Conservation (phyloP, 2,797 vertebrate genomes). For the Hyperoplus immaculatus region DNA sequence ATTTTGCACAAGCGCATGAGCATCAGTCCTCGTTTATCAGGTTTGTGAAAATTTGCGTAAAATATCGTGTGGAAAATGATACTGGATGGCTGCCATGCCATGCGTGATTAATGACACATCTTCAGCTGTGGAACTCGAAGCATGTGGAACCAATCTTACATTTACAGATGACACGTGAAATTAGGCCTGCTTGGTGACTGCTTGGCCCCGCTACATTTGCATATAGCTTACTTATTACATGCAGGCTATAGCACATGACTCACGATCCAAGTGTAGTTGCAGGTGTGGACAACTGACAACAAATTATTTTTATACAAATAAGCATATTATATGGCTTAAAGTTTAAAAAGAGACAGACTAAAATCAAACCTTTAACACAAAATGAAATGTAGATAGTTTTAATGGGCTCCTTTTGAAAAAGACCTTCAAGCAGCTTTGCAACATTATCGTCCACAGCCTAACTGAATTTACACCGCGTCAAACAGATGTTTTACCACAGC, state of each 20-base stretch:
- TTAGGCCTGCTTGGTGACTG: conserved; percentile 19
- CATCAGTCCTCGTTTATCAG: conserved; percentile 46
- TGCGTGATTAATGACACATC: conserved; percentile 52
- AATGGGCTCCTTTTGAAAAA: not conserved
- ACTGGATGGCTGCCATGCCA: conserved; percentile 36
- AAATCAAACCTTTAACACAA: conserved; percentile 12
- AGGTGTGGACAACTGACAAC: not conserved
- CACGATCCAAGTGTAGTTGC: not conserved
- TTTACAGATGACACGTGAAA: conserved; percentile 38
- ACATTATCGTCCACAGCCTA: not conserved
- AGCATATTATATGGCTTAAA: not conserved
- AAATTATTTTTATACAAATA: not conserved
- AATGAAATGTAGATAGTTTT: conserved; percentile 7
- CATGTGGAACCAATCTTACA: conserved; percentile 44
- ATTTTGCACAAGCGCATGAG: not conserved
- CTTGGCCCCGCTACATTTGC: conserved; percentile 18
- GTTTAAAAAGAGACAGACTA: not conserved
- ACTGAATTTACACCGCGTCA: not conserved
- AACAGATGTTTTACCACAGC: conserved; percentile 16
- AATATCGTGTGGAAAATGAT: conserved; percentile 44
- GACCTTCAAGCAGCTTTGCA: not conserved
- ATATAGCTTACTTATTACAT: conserved; percentile 6
- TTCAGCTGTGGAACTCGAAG: conserved; percentile 36
- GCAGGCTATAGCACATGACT: not conserved
- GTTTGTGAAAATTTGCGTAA: conserved; percentile 33